Evolutionary conservation across 2,113 vertebrate genomes (phyloP).

Genomic region (Neodon shergylaensis): DNA sequence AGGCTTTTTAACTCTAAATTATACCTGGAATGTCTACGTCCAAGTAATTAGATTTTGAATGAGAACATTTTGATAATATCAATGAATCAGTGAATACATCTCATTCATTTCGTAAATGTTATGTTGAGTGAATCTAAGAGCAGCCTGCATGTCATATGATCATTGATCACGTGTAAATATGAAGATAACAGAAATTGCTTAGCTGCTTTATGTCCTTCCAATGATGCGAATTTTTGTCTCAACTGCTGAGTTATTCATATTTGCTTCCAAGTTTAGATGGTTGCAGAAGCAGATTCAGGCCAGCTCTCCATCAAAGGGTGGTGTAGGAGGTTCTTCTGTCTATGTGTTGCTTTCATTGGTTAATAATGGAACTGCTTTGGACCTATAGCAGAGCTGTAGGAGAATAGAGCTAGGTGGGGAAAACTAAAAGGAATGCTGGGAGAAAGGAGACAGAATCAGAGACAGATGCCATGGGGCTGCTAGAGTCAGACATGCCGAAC

Average conservation of each 20-base stretch:
- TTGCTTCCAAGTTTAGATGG: neutral
- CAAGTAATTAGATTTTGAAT: conserved; percentile 45
- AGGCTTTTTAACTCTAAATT: conserved; percentile 33
- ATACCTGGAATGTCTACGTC: conserved; percentile 20
- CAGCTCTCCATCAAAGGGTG: neutral
- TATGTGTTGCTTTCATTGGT: too few species aligned
- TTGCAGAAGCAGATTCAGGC: neutral
- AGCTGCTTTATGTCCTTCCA: neutral
- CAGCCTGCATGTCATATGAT: neutral
- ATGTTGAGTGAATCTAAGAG: neutral
- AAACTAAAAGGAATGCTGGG: too few species aligned
- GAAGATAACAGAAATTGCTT: neutral
- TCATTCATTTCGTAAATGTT: conserved; percentile 47
- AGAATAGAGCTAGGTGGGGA: too few species aligned
- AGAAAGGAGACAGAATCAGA: too few species aligned
- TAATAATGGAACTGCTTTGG: too few species aligned
- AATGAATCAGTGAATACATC: conserved; percentile 9
- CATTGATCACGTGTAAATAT: neutral
- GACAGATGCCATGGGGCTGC: too few species aligned
- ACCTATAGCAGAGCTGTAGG: too few species aligned
- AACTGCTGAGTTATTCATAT: neutral
- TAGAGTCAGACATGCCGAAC: too few species aligned
- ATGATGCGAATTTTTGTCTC: conserved; percentile 5
- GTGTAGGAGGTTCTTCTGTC: too few species aligned
- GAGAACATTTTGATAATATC: conserved; percentile 33